Percentiles rank a stretch among this genome's conserved stretches.
Evolutionary conservation across 2,113 vertebrate species (phyloP).

Genomic region (Phylloscopus trochilus): DNA sequence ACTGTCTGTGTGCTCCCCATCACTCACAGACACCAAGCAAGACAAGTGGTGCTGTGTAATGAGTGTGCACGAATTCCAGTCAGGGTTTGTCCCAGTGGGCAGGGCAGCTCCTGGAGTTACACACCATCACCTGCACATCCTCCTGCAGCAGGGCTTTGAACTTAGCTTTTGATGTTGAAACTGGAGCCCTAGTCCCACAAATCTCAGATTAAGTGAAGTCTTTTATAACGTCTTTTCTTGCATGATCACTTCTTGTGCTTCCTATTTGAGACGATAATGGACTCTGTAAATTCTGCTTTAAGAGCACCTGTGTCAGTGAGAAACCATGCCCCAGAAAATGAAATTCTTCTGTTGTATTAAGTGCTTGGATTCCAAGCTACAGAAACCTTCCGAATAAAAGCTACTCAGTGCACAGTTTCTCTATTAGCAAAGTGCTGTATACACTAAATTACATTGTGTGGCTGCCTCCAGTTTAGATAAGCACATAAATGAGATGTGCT

Average conservation of each 20-base stretch:
- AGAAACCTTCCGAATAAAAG: neutral
- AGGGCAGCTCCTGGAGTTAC: neutral
- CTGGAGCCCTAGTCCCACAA: neutral
- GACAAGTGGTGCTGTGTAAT: neutral
- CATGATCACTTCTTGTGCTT: neutral
- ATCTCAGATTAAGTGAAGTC: slow-evolving; percentile 6
- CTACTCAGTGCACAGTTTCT: neutral
- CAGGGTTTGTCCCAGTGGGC: neutral
- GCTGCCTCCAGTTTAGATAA: slow-evolving; percentile 19
- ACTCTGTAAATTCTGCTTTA: neutral
- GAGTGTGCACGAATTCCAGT: neutral
- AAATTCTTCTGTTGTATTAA: slow-evolving; percentile 24
- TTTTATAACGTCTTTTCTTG: neutral
- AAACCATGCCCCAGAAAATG: neutral
- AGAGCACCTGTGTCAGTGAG: slow-evolving; percentile 11
- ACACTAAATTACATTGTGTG: neutral
- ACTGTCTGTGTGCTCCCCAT: neutral
- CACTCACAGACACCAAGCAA: neutral
- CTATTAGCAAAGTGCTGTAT: neutral
- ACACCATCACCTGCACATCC: neutral
- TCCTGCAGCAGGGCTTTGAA: neutral
- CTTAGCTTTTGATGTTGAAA: neutral
- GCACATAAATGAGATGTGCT: slow-evolving; percentile 24
- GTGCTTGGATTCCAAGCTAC: neutral
- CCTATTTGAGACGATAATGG: slow-evolving; percentile 17